Percentiles rank a stretch among this genome's conserved stretches.
phyloP scores from a whole-genome alignment of 2,888 invertebrate genomes.

The Oligia strigilis region DNA sequence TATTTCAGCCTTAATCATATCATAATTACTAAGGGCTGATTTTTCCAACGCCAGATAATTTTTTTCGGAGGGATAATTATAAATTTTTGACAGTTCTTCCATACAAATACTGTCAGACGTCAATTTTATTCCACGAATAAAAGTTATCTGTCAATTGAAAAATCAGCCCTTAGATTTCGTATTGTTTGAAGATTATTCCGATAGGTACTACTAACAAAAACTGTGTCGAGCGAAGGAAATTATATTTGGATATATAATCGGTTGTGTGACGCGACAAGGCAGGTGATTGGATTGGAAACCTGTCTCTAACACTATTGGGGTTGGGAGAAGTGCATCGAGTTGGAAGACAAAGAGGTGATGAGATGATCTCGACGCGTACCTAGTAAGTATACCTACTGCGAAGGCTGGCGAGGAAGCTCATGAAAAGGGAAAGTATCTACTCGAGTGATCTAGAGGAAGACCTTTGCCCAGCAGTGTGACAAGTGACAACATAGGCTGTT shows the following conservation, averaged over 20 bases:
- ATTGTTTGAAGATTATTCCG: slow-evolving; percentile 5
- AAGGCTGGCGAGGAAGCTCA: background rate
- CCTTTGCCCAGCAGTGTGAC: background rate
- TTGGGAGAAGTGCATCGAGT: too few relatives aligned
- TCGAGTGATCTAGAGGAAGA: background rate
- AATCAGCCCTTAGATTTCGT: background rate
- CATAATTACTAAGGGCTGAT: background rate
- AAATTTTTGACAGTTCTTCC: too few relatives aligned
- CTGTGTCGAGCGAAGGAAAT: background rate
- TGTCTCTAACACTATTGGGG: background rate
- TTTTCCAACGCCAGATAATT: too few relatives aligned
- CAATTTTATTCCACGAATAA: too few relatives aligned
- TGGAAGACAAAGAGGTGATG: background rate
- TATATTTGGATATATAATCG: background rate
- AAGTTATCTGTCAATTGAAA: too few relatives aligned
- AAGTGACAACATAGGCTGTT: background rate
- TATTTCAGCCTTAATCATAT: background rate
- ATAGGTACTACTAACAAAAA: background rate
- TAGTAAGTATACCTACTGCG: background rate
- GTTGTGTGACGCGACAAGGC: background rate
- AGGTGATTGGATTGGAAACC: background rate
- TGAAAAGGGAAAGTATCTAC: background rate
- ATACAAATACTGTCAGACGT: too few relatives aligned
- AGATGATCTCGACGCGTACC: background rate
- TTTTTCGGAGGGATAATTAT: too few relatives aligned